Evolutionary conservation across 2,888 invertebrate genomes (phyloP), one percentile per base, ranked within the genome.

Genomic region (Myopa tessellatipennis): DNA sequence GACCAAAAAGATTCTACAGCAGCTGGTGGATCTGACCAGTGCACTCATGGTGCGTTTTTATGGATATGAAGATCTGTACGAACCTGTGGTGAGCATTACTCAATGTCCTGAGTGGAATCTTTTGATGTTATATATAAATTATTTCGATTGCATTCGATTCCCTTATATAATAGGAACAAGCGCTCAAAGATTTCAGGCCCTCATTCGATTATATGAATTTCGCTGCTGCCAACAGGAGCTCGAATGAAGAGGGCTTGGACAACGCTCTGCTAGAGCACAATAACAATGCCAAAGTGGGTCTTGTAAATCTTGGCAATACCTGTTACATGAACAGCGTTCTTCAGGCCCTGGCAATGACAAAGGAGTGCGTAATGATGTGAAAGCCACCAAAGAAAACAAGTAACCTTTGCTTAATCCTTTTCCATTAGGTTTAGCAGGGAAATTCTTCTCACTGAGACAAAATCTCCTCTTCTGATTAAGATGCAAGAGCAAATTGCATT

Each of bases 251-350:
- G 18, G 82, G 83, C 79, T 69, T 69, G n/a, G 69, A 61, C 40
- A 81, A 80, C 65, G 83, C 80, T 16, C n/a, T 83, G 82, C 80
- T 82, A 0, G 74, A 75, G 18, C 80, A 83, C 40, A 80, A 82
- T n/a, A 83, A 83, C 10, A 88, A 88, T 79, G 85, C 86, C 7
- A 86, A 87, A 50, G 94, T 95, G 5, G 96, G 96, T 2, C 91
- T 96, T 36, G 91, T 93, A 60, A 96, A 96, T 90, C 90, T 96
- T 61, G 96, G 96, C 45, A 96, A 96, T 85, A 96, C 96, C 0
- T 96, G 96, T 87, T 96, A 96, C 84, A 94, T 96, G 94, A 96
- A 96, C 89, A 95, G 95, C 86, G 93, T 96, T 2, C 89, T 96
- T 79, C 96, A 96, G 88, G 95, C 96, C 0, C 90, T 96, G 61